A percentile compares a stretch with the other conserved stretches of the same genome.
phyloP scores from a whole-genome alignment of 2,888 invertebrate species.

The Anthophora plumipes region DNA sequence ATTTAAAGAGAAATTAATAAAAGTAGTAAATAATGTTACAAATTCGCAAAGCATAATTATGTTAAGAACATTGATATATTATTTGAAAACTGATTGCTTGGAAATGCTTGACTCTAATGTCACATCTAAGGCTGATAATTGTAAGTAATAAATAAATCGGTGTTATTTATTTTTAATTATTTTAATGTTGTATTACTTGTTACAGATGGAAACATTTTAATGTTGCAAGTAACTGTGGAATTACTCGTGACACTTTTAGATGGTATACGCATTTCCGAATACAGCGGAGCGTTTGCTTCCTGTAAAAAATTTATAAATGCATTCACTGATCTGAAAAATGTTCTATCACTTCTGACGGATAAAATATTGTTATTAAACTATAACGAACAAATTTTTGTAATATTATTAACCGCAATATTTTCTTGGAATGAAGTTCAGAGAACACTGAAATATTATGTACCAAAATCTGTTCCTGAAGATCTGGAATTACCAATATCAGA shows the following conservation, averaged over 20 bases:
- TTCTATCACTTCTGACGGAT: slow-evolving; percentile 68
- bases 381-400: slow-evolving; percentile 62
- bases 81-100: slow-evolving; percentile 74
- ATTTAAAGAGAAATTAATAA: slow-evolving; percentile 69
- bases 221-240: slow-evolving; percentile 66
- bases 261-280: slow-evolving; percentile 76
- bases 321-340: slow-evolving; percentile 73
- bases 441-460: slow-evolving; percentile 73
- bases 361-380: slow-evolving; percentile 64
- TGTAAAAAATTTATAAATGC: slow-evolving; percentile 74
- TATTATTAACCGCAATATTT: slow-evolving; percentile 70
- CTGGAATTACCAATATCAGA: slow-evolving; percentile 70
- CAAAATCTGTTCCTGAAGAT: slow-evolving; percentile 58
- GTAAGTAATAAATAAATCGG: slow-evolving; percentile 9
- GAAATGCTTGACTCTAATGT: slow-evolving; percentile 50
- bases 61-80: slow-evolving; percentile 75
- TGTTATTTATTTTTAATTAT: slow-evolving; percentile 10
- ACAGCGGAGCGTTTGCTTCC: slow-evolving; percentile 62
- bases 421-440: slow-evolving; percentile 75
- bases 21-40: slow-evolving; percentile 68
- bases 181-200: slow-evolving; percentile 35
- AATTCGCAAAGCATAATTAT: slow-evolving; percentile 71
- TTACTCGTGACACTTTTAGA: slow-evolving; percentile 74
- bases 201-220: slow-evolving; percentile 57
- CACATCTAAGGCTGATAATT: slow-evolving; percentile 47